phyloP scores from a whole-genome alignment of 2,888 invertebrate genomes.

The Iselma pallidipennis region DNA sequence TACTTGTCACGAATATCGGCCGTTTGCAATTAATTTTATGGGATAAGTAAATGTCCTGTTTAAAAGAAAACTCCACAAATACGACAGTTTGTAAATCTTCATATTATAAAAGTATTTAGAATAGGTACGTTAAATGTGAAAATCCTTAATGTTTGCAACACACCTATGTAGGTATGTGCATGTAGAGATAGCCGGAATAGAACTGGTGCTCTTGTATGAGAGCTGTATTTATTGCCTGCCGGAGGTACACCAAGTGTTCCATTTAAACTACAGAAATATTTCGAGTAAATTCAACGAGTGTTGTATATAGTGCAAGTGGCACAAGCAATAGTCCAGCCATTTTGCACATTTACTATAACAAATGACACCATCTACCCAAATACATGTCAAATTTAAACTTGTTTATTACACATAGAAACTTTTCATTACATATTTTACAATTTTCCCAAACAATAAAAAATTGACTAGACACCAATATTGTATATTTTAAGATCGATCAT shows the following conservation, averaged over 20 bases:
- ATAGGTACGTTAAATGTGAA: too few species aligned
- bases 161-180: not conserved
- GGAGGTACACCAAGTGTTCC: constrained; percentile 8
- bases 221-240: constrained; percentile 7
- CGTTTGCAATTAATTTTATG: too few species aligned
- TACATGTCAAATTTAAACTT: constrained; percentile 1
- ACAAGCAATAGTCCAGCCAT: not conserved
- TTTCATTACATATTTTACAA: too few species aligned
- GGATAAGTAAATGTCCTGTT: too few species aligned
- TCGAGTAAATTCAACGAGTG: not conserved
- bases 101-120: not conserved
- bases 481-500: not conserved
- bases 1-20: constrained; percentile 28
- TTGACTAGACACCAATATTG: too few species aligned
- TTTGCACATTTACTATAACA: not conserved
- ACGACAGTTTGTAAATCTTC: not conserved
- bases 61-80: too few species aligned
- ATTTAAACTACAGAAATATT: constrained; percentile 6
- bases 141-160: not conserved
- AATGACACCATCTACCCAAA: not conserved
- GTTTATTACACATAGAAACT: not conserved
- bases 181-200: not conserved
- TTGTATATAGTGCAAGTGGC: not conserved
- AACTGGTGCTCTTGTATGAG: not conserved
- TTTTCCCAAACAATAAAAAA: too few species aligned